Evolutionary conservation across 2,797 vertebrate genomes (phyloP).

Genomic region (Vultur gryphus): DNA sequence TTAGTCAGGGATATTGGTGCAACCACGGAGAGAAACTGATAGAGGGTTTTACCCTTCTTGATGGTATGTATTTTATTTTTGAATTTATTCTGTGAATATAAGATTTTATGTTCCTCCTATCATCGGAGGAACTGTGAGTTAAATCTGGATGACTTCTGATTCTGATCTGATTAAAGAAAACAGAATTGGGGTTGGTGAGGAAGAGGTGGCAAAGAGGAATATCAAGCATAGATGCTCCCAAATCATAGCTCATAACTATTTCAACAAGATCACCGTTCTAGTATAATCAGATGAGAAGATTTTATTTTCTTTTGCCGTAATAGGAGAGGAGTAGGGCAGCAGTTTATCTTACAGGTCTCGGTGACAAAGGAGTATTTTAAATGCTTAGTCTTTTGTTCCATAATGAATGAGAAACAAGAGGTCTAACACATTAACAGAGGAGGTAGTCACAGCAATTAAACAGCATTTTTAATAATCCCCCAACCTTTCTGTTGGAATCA

Average conservation of each 20-base stretch:
- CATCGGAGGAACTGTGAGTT: neutral
- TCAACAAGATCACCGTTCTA: neutral
- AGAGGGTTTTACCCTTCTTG: neutral
- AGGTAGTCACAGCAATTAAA: neutral
- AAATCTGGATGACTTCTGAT: neutral
- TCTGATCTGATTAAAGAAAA: neutral
- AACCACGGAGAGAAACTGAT: neutral
- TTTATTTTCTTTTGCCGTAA: neutral
- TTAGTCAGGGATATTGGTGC: neutral
- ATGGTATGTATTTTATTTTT: neutral
- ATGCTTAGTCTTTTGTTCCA: slow-evolving; percentile 6
- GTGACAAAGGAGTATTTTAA: slow-evolving; percentile 5
- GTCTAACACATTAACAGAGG: neutral
- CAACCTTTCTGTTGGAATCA: neutral
- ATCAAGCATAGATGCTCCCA: neutral
- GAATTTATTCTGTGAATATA: neutral
- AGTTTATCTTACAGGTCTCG: neutral
- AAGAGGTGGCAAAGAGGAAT: neutral
- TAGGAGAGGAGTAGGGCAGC: neutral
- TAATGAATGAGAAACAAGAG: slow-evolving; percentile 23
- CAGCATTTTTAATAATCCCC: slow-evolving; percentile 33
- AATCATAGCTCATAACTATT: neutral
- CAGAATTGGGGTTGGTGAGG: neutral
- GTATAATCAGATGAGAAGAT: neutral
- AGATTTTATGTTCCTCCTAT: neutral